Base-by-base conservation (phyloP, 1,140 invertebrate species). In the Brachionus manjavacas region DNA sequence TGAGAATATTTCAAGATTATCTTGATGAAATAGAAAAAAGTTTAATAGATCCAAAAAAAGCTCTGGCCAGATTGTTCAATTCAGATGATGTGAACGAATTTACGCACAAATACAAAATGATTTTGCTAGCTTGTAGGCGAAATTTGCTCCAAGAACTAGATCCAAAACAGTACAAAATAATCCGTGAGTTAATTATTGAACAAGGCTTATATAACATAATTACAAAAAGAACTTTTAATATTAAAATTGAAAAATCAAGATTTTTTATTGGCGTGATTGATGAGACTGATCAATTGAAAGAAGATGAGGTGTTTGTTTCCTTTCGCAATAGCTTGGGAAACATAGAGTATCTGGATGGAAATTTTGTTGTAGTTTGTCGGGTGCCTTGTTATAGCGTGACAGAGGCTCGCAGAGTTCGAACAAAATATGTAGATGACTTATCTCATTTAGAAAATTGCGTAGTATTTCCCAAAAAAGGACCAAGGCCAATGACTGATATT, bases 401-500 rank as follows among this genome's bases (percentile, higher is more conserved):
- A n/a, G 89, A 90, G 86, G 87, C 89, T 11, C 85, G 89, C 80
- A 88, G 88, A 49, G 87, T 90, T 52, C 70, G 70, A 39, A 87
- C 89, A 16, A 86, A 90, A 49, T 86, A 89, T 85, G 79, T 88
- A 4, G 86, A 87, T 1, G 85, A 85, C 12, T 85, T 90, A n/a
- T 84, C 85, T 72, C 87, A 90, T 85, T 84, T 90, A 12, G 84
- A 85, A 28, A 90, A 90, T 85, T 90, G 90, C 41, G 86, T 90
- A 25, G 89, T 91, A 1, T 90, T 91, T 84, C 90, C 89, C 7
- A 66, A 85, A 7, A 81, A 87, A 76, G 90, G 89, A 6, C 78
- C 85, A 20, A 84, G 89, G 81, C 90, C 89, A 14, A 90, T 91
- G 86, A 85, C 89, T 7, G 87, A 90, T 86, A 89, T 91, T 86